phyloP scores from a whole-genome alignment of 2,797 vertebrate species.

The Graptemys geographica region DNA sequence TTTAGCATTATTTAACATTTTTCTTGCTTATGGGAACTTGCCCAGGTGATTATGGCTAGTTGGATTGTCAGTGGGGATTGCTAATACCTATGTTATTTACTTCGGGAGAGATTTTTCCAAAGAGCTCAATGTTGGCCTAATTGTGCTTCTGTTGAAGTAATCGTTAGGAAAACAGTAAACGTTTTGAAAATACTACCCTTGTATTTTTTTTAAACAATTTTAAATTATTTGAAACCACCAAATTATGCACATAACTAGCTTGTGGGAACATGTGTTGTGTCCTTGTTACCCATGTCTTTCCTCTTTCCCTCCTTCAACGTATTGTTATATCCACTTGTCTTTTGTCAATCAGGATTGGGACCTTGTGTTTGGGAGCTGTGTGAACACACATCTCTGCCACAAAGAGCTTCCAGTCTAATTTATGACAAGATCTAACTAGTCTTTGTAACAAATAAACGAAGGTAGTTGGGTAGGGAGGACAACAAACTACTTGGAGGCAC shows the following conservation, averaged over 20 bases:
- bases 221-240: background rate
- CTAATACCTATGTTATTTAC: background rate
- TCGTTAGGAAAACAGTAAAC: background rate
- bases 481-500: background rate
- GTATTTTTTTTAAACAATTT: background rate
- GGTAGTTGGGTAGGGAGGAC: background rate
- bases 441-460: background rate
- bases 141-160: background rate
- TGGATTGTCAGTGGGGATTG: background rate
- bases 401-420: background rate
- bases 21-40: background rate
- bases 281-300: background rate
- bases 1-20: background rate
- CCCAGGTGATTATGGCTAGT: background rate
- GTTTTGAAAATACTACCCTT: background rate
- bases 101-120: background rate
- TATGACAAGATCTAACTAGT: background rate
- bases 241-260: background rate
- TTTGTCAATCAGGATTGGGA: background rate
- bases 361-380: background rate
- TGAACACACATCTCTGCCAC: background rate
- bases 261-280: background rate
- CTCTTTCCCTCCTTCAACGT: background rate
- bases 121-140: background rate
- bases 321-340: background rate